phyloP scores from a whole-genome alignment of 2,888 invertebrate species.

The Tetragonisca angustula region DNA sequence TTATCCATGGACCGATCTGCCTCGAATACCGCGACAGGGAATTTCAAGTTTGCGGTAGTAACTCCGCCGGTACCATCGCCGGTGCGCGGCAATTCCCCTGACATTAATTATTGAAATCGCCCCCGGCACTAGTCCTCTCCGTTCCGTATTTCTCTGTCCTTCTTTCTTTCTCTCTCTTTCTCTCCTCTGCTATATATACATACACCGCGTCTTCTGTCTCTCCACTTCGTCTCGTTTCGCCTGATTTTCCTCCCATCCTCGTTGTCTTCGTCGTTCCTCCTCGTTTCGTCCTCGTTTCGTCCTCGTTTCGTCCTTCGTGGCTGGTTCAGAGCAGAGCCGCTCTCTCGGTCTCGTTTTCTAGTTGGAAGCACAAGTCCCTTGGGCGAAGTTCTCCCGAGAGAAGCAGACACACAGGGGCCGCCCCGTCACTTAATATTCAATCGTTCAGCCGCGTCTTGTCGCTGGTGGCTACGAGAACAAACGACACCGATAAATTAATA shows the following conservation, averaged over 20 bases:
- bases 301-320: not conserved
- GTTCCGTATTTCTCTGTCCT: slow-evolving; percentile 28
- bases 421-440: slow-evolving; percentile 77
- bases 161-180: not conserved
- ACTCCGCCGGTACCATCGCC: slow-evolving; percentile 57
- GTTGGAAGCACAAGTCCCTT: slow-evolving; percentile 63
- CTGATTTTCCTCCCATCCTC: not conserved
- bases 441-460: slow-evolving; percentile 67
- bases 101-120: slow-evolving; percentile 79
- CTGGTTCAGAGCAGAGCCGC: not conserved
- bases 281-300: slow-evolving; percentile 9
- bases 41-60: slow-evolving; percentile 69
- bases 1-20: slow-evolving; percentile 62
- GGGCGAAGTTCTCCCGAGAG: slow-evolving; percentile 64
- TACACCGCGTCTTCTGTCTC: not conserved
- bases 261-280: not conserved
- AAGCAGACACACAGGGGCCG: slow-evolving; percentile 35
- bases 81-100: slow-evolving; percentile 74
- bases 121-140: slow-evolving; percentile 63
- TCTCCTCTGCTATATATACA: slow-evolving; percentile 1
- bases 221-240: slow-evolving; percentile 7
- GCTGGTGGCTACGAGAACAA: slow-evolving; percentile 62
- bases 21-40: slow-evolving; percentile 66
- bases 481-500: slow-evolving; percentile 74
- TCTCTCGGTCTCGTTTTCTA: slow-evolving; percentile 62